These are phyloP conservation scores for Knipowitschia caucasica DNA, from an alignment of 2,797 vertebrate species.

Conservation along the genomic window DNA sequence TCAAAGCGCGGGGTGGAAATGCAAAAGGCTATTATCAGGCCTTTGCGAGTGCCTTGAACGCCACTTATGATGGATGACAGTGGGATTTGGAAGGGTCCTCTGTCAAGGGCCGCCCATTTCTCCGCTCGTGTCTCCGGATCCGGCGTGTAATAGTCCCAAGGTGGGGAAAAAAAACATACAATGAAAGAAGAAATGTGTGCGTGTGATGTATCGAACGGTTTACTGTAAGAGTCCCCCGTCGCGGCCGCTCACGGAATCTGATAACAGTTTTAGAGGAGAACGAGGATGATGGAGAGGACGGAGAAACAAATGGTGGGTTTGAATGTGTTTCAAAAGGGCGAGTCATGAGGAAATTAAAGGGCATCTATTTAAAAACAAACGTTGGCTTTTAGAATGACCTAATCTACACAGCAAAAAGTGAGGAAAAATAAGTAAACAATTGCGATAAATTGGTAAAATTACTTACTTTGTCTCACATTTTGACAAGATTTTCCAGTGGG, in stretches of 20 bases:
- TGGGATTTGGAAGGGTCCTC: conserved; percentile 72
- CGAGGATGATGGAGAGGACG: conserved; percentile 23
- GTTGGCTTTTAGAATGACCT: too few relatives aligned
- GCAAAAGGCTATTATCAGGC: conserved; percentile 84
- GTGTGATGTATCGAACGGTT: conserved; percentile 49
- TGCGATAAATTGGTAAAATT: too few relatives aligned
- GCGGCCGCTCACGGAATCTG: conserved; percentile 63
- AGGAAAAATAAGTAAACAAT: too few relatives aligned
- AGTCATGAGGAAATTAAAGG: too few relatives aligned
- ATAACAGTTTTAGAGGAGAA: conserved; percentile 14
- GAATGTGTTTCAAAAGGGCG: neutral
- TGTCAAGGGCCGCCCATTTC: conserved; percentile 59
- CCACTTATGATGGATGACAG: conserved; percentile 75
- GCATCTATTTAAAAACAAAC: too few relatives aligned
- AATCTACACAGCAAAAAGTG: too few relatives aligned
- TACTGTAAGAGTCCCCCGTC: conserved; percentile 40
- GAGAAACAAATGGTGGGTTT: too few relatives aligned
- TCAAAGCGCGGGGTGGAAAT: conserved; percentile 72
- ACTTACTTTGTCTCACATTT: too few relatives aligned
- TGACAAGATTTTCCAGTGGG: too few relatives aligned
- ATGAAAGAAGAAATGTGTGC: too few relatives aligned
- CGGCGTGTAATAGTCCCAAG: conserved; percentile 38
- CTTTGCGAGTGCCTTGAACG: conserved; percentile 84
- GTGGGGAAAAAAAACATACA: conserved; percentile 38
- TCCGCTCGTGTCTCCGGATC: conserved; percentile 48